phyloP scores from a whole-genome alignment of 2,888 invertebrate species.

The Trachelus troglodyta region DNA sequence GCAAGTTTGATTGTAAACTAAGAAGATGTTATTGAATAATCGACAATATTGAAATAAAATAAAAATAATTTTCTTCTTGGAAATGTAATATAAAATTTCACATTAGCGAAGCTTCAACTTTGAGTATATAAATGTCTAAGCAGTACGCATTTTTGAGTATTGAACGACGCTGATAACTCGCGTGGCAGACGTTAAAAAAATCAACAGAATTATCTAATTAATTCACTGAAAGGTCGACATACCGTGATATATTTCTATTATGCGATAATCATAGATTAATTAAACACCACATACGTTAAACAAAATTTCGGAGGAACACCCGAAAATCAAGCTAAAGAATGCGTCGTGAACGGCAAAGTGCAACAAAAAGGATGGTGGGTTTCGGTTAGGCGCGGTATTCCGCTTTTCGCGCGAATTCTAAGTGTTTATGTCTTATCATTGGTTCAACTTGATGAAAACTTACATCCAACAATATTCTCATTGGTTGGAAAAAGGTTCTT shows the following conservation, averaged over 20 bases:
- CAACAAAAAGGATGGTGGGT: slow-evolving; percentile 3
- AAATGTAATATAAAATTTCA: background rate
- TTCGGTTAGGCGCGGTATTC: slow-evolving; percentile 12
- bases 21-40: background rate
- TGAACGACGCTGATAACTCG: background rate
- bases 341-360: background rate
- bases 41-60: background rate
- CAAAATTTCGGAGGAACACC: background rate
- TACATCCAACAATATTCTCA: background rate
- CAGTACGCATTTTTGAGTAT: background rate
- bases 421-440: slow-evolving; percentile 10
- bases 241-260: background rate
- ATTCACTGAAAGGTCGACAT: slow-evolving; percentile 6
- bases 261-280: background rate
- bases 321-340: background rate
- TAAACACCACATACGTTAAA: background rate
- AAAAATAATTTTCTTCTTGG: background rate
- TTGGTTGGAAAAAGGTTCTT: background rate
- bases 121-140: background rate
- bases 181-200: background rate
- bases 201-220: slow-evolving; percentile 2
- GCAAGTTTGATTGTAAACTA: background rate
- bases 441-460: slow-evolving; percentile 1
- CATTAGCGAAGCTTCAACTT: background rate
- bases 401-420: slow-evolving; percentile 16